phyloP scores from a whole-genome alignment of 2,888 invertebrate genomes.

The Drosophila neotestacea region DNA sequence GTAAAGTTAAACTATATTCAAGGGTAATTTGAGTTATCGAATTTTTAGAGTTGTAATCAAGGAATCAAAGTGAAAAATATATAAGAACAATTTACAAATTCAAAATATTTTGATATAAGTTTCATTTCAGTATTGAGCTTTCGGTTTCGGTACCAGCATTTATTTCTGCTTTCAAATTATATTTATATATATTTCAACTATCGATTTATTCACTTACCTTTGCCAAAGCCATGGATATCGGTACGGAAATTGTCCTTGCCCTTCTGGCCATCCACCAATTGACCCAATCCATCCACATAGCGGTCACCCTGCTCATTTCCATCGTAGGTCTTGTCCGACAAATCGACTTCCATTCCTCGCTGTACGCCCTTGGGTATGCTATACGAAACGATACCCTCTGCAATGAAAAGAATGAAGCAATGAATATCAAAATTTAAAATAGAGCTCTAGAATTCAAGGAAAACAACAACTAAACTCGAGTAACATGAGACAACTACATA shows the following conservation, averaged over 20 bases:
- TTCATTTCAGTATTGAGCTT: too few relatives aligned
- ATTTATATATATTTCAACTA: not conserved
- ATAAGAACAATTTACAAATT: not conserved
- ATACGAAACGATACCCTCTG: constrained; percentile 93
- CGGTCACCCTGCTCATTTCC: constrained; percentile 88
- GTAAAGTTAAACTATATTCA: not conserved
- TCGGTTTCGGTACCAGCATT: too few relatives aligned
- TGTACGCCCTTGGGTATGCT: constrained; percentile 91
- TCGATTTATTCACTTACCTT: constrained; percentile 86
- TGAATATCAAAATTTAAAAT: constrained; percentile 37
- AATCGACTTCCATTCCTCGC: constrained; percentile 90
- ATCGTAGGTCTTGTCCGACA: constrained; percentile 92
- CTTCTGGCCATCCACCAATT: constrained; percentile 91
- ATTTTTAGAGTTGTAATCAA: too few relatives aligned
- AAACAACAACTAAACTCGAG: constrained; percentile 43
- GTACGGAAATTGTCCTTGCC: constrained; percentile 91
- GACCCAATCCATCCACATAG: constrained; percentile 91
- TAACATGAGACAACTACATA: constrained; percentile 61
- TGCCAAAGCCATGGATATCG: constrained; percentile 88
- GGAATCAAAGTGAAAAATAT: not conserved
- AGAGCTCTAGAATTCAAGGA: constrained; percentile 50
- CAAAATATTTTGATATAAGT: too few relatives aligned
- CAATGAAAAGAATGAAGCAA: constrained; percentile 60
- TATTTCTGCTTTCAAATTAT: too few relatives aligned
- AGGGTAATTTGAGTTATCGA: not conserved